A percentile compares a stretch with the other conserved stretches of the same genome.
phyloP scores from a whole-genome alignment of 2,888 invertebrate genomes.

The Acronicta leporina region DNA sequence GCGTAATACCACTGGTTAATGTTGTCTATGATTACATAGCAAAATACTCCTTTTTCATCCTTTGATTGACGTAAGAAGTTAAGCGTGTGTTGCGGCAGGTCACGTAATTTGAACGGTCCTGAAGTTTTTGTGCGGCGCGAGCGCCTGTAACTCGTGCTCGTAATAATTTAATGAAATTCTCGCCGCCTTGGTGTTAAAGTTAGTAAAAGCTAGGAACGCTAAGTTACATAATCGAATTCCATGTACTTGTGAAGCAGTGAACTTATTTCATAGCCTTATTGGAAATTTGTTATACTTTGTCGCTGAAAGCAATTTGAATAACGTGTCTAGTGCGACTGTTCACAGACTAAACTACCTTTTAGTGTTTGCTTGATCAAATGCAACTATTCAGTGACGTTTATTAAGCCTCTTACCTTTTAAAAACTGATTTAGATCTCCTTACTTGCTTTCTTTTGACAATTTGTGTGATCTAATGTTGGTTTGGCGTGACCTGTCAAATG shows the following conservation, averaged over 20 bases:
- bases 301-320: constrained; percentile 38
- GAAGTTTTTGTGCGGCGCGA: constrained; percentile 7
- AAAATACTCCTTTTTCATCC: constrained; percentile 54
- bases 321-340: constrained; percentile 27
- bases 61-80: constrained; percentile 50
- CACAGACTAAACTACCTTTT: constrained; percentile 3
- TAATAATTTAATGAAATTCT: constrained; percentile 27
- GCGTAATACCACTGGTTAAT: constrained; percentile 69
- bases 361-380: constrained; percentile 1
- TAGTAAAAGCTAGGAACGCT: constrained; percentile 32
- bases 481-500: constrained; percentile 57
- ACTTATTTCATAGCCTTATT: constrained; percentile 39
- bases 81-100: constrained; percentile 52
- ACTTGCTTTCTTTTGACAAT: constrained; percentile 17
- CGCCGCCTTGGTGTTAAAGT: constrained; percentile 24
- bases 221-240: constrained; percentile 37
- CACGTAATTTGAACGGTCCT: constrained; percentile 36
- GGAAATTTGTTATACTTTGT: constrained; percentile 33
- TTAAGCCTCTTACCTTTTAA: constrained; percentile 2
- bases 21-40: constrained; percentile 55
- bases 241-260: constrained; percentile 29
- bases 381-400: constrained; percentile 3
- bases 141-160: constrained; percentile 5
- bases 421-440: neutral
- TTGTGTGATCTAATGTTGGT: constrained; percentile 37